Evolutionary conservation across 2,797 vertebrate species (phyloP), one percentile per base, ranked within the genome.

Genomic region (Percopsis omiscomaycus): DNA sequence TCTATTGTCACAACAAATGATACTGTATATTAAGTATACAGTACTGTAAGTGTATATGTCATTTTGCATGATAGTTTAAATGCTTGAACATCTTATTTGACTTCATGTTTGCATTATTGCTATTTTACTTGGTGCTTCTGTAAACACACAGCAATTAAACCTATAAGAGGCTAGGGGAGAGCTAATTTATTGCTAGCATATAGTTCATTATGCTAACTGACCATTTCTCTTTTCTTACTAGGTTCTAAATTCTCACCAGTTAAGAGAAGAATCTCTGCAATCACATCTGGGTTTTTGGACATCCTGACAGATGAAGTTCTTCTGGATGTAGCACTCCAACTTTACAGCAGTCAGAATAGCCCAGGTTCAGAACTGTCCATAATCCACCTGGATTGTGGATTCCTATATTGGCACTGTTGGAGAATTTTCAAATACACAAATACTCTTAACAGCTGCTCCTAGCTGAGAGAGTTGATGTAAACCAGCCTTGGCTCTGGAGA

Each of bases 151-250:
- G 32, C 32, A 37, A 37, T 5, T 8, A 37, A 3, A 37, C 8
- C 8, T 22, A 22, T 22, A 22, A 22, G 22, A 22, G 22, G 22
- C 22, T 22, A 22, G 22, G 22, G 22, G 22, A 22, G 29, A 37
- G 6, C 1, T 37, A 37, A 22, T n/a, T n/a, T 15, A 49, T 12
- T 49, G 10, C 9, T n/a, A 14, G 48, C 4, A 1, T 46, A 46
- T 50, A 49, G 14, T 15, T 32, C 10, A 2, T 53, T 10, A 2
- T 37, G 5, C 49, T 81, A 59, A 82, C 59, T 61, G 12, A 16
- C 3, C 1, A 15, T 71, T 45, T 81, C 13, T 85, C 44, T 66
- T 73, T 67, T 46, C 9, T 48, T 14, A 13, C 74, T 78, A 73
- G 71, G 61, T 59, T 13, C 15, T 61, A 22, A 29, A 12, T 49